These are phyloP conservation scores for Gymnosoma rotundatum DNA, from an alignment of 2,888 invertebrate species.

Conservation along the genomic window DNA sequence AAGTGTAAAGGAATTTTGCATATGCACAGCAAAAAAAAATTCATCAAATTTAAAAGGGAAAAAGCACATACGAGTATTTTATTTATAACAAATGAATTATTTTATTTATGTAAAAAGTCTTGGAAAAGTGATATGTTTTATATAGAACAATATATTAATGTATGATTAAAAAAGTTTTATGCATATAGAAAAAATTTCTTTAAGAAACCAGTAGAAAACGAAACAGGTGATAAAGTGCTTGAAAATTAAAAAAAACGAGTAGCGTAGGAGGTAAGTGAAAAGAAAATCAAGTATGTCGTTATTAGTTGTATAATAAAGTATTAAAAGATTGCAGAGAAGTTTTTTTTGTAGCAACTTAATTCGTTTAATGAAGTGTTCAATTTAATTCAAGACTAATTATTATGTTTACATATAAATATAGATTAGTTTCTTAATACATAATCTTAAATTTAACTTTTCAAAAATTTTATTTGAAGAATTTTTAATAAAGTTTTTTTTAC, in stretches of 20 bases:
- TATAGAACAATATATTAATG: not conserved
- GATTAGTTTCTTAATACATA: too few relatives aligned
- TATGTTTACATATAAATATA: too few relatives aligned
- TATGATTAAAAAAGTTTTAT: conserved; percentile 10
- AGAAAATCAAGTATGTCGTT: conserved; percentile 44
- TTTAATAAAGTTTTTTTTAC: not conserved
- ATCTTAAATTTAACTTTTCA: too few relatives aligned
- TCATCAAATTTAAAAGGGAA: not conserved
- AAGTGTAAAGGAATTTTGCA: conserved; percentile 2
- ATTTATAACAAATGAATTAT: not conserved
- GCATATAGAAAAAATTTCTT: conserved; percentile 19
- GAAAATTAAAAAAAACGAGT: conserved; percentile 17
- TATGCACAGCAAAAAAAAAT: not conserved
- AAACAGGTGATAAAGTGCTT: conserved; percentile 53
- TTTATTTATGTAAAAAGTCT: not conserved
- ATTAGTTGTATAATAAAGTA: conserved; percentile 52
- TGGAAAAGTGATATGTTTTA: not conserved
- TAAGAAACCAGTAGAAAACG: conserved; percentile 25
- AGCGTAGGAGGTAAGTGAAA: conserved; percentile 67
- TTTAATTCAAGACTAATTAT: too few relatives aligned
- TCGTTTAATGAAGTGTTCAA: too few relatives aligned
- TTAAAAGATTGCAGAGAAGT: not conserved
- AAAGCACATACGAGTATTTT: too few relatives aligned
- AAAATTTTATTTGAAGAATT: too few relatives aligned
- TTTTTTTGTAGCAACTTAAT: not conserved